phyloP scores from a whole-genome alignment of 92 coral and sea anemone species.

The Muricea muricata region DNA sequence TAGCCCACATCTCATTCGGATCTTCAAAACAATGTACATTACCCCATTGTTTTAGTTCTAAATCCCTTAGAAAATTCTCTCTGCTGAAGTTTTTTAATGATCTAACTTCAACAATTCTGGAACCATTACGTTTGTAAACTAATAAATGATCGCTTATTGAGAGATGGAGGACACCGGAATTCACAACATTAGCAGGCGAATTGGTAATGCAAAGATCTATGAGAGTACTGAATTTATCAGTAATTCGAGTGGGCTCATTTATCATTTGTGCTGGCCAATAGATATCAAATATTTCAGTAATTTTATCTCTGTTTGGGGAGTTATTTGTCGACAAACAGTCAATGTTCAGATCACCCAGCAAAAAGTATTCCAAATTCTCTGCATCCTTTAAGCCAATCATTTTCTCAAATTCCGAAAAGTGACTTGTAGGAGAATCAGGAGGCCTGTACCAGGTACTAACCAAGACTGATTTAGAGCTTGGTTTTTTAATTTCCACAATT shows the following conservation, averaged over 20 bases:
- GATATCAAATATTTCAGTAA: constrained; percentile 51
- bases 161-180: constrained; percentile 47
- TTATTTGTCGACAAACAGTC: neutral
- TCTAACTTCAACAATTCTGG: constrained; percentile 34
- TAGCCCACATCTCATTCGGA: constrained; percentile 50
- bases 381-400: constrained; percentile 35
- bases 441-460: constrained; percentile 49
- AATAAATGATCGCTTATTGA: constrained; percentile 65
- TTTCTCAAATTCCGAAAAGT: constrained; percentile 19
- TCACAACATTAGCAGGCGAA: constrained; percentile 45
- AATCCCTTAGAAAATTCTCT: constrained; percentile 49
- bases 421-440: constrained; percentile 17
- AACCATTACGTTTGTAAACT: constrained; percentile 49
- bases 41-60: constrained; percentile 43
- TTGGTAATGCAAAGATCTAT: constrained; percentile 69
- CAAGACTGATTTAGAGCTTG: neutral
- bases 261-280: constrained; percentile 36
- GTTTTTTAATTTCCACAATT: constrained; percentile 25
- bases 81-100: constrained; percentile 45
- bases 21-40: neutral
- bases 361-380: constrained; percentile 19
- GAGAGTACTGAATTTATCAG: constrained; percentile 54
- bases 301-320: neutral
- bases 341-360: constrained; percentile 50
- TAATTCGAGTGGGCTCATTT: constrained; percentile 68